Conservation (phyloP, 2,888 invertebrate genomes). For the Chaetogeoica ovagalla region DNA sequence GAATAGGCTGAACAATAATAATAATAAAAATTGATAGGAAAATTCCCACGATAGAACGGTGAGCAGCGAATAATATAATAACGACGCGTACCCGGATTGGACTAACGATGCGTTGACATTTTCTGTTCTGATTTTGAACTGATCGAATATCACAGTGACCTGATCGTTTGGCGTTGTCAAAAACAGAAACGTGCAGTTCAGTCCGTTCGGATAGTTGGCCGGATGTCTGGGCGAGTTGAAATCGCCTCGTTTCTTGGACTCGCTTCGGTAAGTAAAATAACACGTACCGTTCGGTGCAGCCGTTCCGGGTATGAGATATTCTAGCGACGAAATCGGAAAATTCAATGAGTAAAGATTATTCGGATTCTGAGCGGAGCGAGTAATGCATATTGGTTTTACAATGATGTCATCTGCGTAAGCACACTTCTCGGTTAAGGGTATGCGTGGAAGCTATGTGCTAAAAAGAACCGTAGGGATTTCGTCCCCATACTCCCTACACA, state of each 20-base stretch:
- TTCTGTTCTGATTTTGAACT: slow-evolving; percentile 85
- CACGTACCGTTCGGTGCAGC: slow-evolving; percentile 90
- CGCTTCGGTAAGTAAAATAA: slow-evolving; percentile 86
- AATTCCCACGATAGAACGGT: no score
- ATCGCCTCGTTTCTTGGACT: slow-evolving; percentile 83
- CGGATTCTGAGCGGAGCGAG: no score
- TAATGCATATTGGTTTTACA: no score
- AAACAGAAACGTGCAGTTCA: slow-evolving; percentile 91
- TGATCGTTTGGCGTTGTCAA: slow-evolving; percentile 84
- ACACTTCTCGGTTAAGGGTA: no score
- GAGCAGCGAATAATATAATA: no score
- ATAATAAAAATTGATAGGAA: no score
- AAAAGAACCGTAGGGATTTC: no score
- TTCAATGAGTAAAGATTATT: slow-evolving; percentile 20
- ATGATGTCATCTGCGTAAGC: no score
- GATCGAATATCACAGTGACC: slow-evolving; percentile 87
- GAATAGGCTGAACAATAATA: no score
- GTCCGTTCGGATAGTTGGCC: slow-evolving; percentile 93
- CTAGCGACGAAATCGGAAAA: slow-evolving; percentile 61
- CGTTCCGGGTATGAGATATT: slow-evolving; percentile 92
- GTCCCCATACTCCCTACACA: no score
- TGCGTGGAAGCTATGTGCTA: no score
- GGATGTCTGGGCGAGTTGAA: slow-evolving; percentile 96
- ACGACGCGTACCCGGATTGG: slow-evolving; percentile 68
- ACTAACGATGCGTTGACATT: slow-evolving; percentile 76